Base-by-base conservation (phyloP, 2,888 invertebrate species). In the Hecatera dysodea region DNA sequence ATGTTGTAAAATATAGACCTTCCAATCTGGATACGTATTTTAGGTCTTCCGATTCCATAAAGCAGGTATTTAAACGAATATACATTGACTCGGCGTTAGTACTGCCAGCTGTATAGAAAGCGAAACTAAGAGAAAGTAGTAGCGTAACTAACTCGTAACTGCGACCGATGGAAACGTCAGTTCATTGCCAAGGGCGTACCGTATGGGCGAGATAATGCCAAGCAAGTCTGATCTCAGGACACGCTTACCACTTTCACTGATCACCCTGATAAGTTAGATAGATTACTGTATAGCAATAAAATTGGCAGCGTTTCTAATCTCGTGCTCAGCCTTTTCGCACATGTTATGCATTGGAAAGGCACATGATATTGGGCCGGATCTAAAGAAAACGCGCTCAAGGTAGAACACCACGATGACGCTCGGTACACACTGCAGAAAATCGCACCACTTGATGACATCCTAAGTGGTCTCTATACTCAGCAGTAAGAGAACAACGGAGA, bases 101-200 rank as follows among this genome's bases (percentile, higher is more conserved):
- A 61, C 60, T 27, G 46, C 33, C n/a, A 46, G 67, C 63, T 64
- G 44, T 36, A 73, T 86, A 80, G 87, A 88, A 85, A 88, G 88
- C 80, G 82, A 88, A 88, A 87, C 77, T 72, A 48, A 56, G 72
- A 73, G 89, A 88, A 89, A 89, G 89, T 78, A 19, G 67, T 81
- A 65, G 68, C 78, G 78, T 83, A 83, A 81, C 83, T 74, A 83
- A 81, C 71, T 53, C 67, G 78, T 82, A 77, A 72, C 68, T 78
- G 64, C 62, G 27, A 61, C 61, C 63, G 19, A 63, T 76, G 71
- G 78, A 74, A 80, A 76, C 67, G 61, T 66, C 69, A 69, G 64
- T 75, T 82, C 86, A 87, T 75, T 84, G 84, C 80, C 85, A 87
- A 87, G 87, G 87, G 76, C 82, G 75, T 72, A 44, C 59, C 57